Percentiles rank a stretch among this genome's conserved stretches.
Conservation (phyloP, 2,113 vertebrate genomes). For the Typhlomys cinereus region DNA sequence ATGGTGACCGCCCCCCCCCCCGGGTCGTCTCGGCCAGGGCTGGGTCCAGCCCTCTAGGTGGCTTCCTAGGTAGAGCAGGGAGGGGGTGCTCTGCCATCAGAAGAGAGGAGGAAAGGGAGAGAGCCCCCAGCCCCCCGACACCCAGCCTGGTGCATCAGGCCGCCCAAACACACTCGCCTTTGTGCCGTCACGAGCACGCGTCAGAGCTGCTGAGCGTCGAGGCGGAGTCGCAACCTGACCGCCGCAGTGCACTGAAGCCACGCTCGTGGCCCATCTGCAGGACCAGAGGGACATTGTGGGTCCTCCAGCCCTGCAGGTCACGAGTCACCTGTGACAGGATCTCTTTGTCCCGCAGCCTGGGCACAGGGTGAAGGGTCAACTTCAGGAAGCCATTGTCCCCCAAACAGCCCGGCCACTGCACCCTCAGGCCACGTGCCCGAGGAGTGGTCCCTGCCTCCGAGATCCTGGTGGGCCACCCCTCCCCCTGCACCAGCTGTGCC, state of each 20-base stretch:
- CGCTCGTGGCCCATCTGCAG: rapidly evolving
- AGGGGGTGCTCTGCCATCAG: background rate
- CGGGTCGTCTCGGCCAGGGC: rapidly evolving
- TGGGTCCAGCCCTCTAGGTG: background rate
- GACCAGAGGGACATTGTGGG: rapidly evolving
- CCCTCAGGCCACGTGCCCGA: rapidly evolving
- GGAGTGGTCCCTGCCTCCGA: rapidly evolving
- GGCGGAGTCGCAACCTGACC: background rate
- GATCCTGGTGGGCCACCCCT: rapidly evolving
- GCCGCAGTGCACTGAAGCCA: rapidly evolving
- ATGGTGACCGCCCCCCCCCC: constrained; percentile 74
- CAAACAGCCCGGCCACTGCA: rapidly evolving
- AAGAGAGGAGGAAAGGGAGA: background rate
- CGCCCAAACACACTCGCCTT: background rate
- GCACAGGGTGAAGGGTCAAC: rapidly evolving
- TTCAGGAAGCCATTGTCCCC: rapidly evolving
- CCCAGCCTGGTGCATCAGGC: rapidly evolving
- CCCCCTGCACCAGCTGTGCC: rapidly evolving
- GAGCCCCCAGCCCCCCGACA: background rate
- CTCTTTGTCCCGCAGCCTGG: background rate
- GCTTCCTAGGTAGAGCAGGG: too few species aligned
- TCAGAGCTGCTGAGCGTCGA: rapidly evolving
- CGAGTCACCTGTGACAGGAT: background rate
- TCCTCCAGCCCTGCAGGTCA: background rate
- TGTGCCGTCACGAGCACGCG: rapidly evolving